Percentiles rank a stretch among this genome's conserved stretches.
phyloP scores from a whole-genome alignment of 2,113 vertebrate genomes.

The Eptesicus fuscus region DNA sequence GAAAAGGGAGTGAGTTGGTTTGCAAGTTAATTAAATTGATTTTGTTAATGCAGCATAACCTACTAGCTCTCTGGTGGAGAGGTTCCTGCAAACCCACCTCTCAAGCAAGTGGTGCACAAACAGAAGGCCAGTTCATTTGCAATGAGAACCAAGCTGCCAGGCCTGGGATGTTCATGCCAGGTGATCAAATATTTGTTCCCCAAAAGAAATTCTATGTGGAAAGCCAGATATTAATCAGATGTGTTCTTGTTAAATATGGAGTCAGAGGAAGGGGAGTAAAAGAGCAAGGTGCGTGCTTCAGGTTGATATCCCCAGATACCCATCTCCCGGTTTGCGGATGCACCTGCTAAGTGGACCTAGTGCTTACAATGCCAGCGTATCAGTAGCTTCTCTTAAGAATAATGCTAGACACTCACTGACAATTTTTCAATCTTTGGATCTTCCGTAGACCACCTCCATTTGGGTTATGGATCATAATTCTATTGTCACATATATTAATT shows the following conservation, averaged over 20 bases:
- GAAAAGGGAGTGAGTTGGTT: not conserved
- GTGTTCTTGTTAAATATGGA: not conserved
- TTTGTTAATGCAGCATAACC: not conserved
- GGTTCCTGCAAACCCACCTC: not conserved
- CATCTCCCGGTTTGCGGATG: not conserved
- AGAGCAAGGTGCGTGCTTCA: not conserved
- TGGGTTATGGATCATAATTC: not conserved
- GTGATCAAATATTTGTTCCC: not conserved
- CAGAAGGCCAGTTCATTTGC: not conserved
- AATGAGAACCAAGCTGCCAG: not conserved
- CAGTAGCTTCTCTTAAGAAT: not conserved
- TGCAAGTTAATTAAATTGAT: not conserved
- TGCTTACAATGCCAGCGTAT: not conserved
- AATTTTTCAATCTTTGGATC: not conserved
- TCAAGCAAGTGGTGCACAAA: not conserved
- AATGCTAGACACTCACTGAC: not conserved
- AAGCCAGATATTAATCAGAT: not conserved
- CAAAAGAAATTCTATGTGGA: not conserved
- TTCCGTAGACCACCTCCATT: not conserved
- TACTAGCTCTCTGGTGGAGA: not conserved
- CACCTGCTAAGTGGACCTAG: fast-evolving
- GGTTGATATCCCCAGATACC: not conserved
- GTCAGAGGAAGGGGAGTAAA: not conserved
- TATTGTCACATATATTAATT: not conserved
- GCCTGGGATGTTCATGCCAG: not conserved